Conservation (phyloP, 2,888 invertebrate species). For the Ophraella communa region DNA sequence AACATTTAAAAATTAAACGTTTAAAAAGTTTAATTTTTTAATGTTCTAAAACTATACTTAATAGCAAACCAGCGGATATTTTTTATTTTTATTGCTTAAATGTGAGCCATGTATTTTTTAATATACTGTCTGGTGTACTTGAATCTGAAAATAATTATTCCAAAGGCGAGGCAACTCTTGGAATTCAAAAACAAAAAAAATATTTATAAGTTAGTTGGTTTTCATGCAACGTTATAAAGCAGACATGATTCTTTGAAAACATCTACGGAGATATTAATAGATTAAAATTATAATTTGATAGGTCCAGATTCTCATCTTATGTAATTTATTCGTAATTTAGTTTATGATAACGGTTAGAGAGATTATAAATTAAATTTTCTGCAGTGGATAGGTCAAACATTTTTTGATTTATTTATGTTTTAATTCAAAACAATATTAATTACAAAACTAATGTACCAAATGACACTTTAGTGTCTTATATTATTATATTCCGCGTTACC, state of each 20-base stretch:
- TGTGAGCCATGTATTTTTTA: neutral
- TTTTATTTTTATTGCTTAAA: neutral
- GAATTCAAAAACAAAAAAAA: neutral
- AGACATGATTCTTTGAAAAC: neutral
- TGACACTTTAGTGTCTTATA: neutral
- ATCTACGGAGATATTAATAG: neutral
- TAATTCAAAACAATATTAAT: too few species aligned
- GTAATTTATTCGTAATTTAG: neutral
- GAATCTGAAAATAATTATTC: neutral
- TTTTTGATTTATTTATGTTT: too few species aligned
- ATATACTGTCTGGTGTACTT: neutral
- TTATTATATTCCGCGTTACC: conserved; percentile 2
- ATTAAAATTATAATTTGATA: neutral
- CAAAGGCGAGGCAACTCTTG: neutral
- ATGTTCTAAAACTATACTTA: too few species aligned
- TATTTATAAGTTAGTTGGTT: neutral
- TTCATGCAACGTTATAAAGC: neutral
- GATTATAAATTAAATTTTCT: too few species aligned
- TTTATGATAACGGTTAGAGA: too few species aligned
- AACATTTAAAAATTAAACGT: too few species aligned
- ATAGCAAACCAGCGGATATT: too few species aligned
- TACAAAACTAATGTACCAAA: neutral
- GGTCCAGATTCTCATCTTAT: neutral
- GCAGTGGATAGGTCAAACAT: too few species aligned
- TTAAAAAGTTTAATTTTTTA: too few species aligned